Conservation (phyloP, 2,113 vertebrate species). For the Tichodroma muraria region DNA sequence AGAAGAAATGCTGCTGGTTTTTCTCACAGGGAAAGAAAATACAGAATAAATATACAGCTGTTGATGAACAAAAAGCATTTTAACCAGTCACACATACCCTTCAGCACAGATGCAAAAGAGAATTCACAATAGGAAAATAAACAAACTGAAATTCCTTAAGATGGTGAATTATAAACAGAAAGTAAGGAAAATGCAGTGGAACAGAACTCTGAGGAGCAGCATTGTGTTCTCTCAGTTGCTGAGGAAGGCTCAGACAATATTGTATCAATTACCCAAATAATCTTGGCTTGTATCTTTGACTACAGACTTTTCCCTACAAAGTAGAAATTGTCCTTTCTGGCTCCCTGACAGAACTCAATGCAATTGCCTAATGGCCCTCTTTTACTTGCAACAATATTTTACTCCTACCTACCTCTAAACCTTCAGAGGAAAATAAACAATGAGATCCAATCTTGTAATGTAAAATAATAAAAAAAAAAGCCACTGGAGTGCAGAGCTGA, state of each 20-base stretch:
- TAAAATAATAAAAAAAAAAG: constrained; percentile 47
- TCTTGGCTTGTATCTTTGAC: not conserved
- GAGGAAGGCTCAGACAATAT: not conserved
- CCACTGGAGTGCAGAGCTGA: constrained; percentile 9
- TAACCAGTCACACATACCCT: not conserved
- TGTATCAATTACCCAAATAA: not conserved
- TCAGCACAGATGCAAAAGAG: not conserved
- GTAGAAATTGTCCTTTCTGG: not conserved
- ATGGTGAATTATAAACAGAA: constrained; percentile 27
- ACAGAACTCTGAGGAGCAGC: not conserved
- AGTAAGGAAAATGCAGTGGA: not conserved
- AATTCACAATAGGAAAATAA: not conserved
- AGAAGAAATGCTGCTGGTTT: not conserved
- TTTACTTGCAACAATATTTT: constrained; percentile 54
- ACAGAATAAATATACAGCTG: not conserved
- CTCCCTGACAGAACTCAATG: not conserved
- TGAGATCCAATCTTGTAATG: constrained; percentile 59
- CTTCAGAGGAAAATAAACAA: constrained; percentile 64
- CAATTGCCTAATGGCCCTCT: constrained; percentile 57
- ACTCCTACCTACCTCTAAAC: constrained; percentile 48
- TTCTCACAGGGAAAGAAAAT: not conserved
- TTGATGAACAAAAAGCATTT: not conserved
- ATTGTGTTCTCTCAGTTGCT: not conserved
- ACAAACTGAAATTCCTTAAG: constrained; percentile 9
- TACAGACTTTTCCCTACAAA: not conserved